Evolutionary conservation across 1,140 invertebrate species (phyloP).

Genomic region (Paramacrobiotus metropolitanus): DNA sequence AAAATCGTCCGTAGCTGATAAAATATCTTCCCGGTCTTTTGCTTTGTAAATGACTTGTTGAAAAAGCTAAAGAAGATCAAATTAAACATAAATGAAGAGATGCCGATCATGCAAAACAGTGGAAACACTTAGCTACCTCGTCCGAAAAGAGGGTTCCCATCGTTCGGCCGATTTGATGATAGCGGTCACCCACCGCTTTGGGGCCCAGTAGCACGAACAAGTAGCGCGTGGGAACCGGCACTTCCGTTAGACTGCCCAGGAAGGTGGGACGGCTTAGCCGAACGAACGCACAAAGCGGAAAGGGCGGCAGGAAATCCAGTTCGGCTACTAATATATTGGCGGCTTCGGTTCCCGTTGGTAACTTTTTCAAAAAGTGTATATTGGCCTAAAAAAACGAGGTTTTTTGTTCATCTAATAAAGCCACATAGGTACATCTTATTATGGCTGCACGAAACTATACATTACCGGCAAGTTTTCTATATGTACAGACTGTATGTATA

Average conservation of each 20-base stretch:
- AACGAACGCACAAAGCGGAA: slow-evolving; percentile 18
- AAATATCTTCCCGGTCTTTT: slow-evolving; percentile 16
- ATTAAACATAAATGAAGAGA: slow-evolving; percentile 9
- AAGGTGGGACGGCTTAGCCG: slow-evolving; percentile 15
- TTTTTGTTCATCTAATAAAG: no score
- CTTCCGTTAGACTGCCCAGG: slow-evolving; percentile 21
- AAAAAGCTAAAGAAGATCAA: slow-evolving; percentile 18
- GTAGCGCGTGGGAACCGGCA: slow-evolving; percentile 21
- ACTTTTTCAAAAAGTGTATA: slow-evolving; percentile 20
- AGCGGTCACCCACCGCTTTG: neutral
- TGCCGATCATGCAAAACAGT: neutral
- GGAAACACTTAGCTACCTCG: slow-evolving; percentile 13
- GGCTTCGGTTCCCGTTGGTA: slow-evolving; percentile 21
- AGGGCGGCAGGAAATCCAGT: slow-evolving; percentile 16
- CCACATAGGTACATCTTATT: no score
- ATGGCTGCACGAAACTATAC: no score
- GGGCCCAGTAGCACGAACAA: slow-evolving; percentile 20
- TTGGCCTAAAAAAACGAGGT: slow-evolving; percentile 14
- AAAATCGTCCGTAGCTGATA: slow-evolving; percentile 23
- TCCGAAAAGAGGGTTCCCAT: slow-evolving; percentile 21
- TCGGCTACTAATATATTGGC: slow-evolving; percentile 21
- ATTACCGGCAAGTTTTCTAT: no score
- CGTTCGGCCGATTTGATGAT: slow-evolving; percentile 19
- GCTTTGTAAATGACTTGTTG: slow-evolving; percentile 18
- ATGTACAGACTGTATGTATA: neutral